Base-by-base conservation (phyloP, 2,888 invertebrate genomes). In the Calameuta filiformis region DNA sequence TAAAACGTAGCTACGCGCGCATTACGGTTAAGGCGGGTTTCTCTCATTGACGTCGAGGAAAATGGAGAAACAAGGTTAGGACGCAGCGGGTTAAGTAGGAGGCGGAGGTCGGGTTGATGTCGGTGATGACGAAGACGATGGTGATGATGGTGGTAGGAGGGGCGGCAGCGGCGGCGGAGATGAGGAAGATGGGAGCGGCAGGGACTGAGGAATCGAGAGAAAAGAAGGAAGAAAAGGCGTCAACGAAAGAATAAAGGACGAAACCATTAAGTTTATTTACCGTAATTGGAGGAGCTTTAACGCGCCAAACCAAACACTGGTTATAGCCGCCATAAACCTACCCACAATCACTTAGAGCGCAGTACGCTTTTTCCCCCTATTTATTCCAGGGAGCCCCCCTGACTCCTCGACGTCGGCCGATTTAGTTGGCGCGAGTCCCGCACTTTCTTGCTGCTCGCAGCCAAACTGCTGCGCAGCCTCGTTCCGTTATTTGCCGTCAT, bases 241-340 rank as follows among this genome's bases (percentile, higher is more conserved):
- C 33, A 73, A 79, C 73, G 56, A 56, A 77, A 76, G 79, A 79
- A 75, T 35, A 75, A 82, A 81, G 77, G 77, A 78, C 35, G 75
- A 79, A 79, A 81, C 84, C 85, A 88, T 89, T 89, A 88, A 85
- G 85, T 89, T 89, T 89, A 90, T 90, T 89, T 87, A 86, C 88
- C 87, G 83, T 90, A 90, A 90, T 90, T 90, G 88, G 87, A 86
- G 86, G 85, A 89, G 85, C 86, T 87, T 87, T 85, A 89, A 88
- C 88, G 87, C 87, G 86, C 86, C 87, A 89, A 89, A 90, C 85
- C 89, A 90, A 90, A 90, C 87, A 90, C 87, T 87, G 86, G 88
- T 90, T 90, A 90, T 89, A 84, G 85, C 87, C 80, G 87, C 84
- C 89, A 88, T 90, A 90, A 90, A 90, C 87, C 88, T 90, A 89